phyloP scores from a whole-genome alignment of 2,888 invertebrate species.

The Pristionchus fissidentatus region DNA sequence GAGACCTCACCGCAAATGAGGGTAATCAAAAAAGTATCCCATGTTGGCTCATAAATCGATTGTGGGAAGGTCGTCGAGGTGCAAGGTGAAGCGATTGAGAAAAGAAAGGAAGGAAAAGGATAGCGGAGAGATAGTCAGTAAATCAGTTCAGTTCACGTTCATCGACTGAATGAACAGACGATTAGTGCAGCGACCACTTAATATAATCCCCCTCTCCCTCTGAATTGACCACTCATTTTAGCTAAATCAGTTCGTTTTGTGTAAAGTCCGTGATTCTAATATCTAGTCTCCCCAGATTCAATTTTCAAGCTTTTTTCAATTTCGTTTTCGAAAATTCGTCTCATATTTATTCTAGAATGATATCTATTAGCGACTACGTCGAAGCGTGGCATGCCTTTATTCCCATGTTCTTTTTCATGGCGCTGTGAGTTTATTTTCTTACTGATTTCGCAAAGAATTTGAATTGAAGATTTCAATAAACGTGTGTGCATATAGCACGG shows the following conservation, averaged over 20 bases:
- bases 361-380: too few relatives aligned
- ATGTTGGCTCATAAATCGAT: too few relatives aligned
- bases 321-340: too few relatives aligned
- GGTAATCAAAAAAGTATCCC: too few relatives aligned
- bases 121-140: not conserved
- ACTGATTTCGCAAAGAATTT: not conserved
- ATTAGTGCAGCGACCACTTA: conserved; percentile 4
- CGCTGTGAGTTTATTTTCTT: not conserved
- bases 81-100: not conserved
- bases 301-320: too few relatives aligned
- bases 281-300: too few relatives aligned
- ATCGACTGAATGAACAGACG: conserved; percentile 3
- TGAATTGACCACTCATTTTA: too few relatives aligned
- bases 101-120: not conserved
- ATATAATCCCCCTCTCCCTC: not conserved
- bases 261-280: too few relatives aligned
- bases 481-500: not conserved
- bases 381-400: not conserved
- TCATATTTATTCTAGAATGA: too few relatives aligned
- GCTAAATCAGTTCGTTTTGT: too few relatives aligned
- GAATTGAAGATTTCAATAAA: not conserved
- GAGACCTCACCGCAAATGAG: too few relatives aligned
- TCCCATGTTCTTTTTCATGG: conserved; percentile 2
- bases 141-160: conserved; percentile 15
- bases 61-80: too few relatives aligned